A percentile compares a stretch with the other conserved stretches of the same genome.
Evolutionary conservation across 2,797 vertebrate species (phyloP).

Genomic region (Neostethus bicornis): DNA sequence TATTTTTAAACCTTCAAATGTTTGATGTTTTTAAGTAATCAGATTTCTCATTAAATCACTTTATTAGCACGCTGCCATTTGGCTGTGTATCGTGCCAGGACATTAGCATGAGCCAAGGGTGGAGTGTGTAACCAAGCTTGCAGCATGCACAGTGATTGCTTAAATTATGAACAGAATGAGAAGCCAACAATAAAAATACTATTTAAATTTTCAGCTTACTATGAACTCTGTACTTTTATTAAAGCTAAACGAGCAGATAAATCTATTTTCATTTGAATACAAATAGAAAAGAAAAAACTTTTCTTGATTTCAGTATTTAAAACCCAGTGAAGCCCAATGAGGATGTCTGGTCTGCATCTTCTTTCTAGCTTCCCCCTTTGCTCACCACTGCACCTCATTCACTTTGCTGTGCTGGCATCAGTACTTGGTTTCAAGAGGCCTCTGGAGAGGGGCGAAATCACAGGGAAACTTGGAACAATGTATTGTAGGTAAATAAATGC

Average conservation of each 20-base stretch:
- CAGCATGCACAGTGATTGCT: slow-evolving; percentile 67
- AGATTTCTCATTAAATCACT: slow-evolving; percentile 25
- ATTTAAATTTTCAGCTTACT: slow-evolving; percentile 35
- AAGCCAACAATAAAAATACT: slow-evolving; percentile 42
- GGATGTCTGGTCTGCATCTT: slow-evolving; percentile 39
- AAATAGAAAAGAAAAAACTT: slow-evolving; percentile 10
- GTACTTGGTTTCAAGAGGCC: slow-evolving; percentile 72
- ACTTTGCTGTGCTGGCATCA: slow-evolving; percentile 70
- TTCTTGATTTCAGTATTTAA: slow-evolving; percentile 12
- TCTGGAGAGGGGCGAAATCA: slow-evolving; percentile 64
- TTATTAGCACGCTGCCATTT: slow-evolving; percentile 45
- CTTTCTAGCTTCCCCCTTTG: slow-evolving; percentile 51
- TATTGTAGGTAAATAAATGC: slow-evolving; percentile 83
- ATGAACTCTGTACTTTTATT: slow-evolving; percentile 8
- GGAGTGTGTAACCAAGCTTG: slow-evolving; percentile 71
- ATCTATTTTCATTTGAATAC: slow-evolving; percentile 16
- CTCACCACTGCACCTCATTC: slow-evolving; percentile 66
- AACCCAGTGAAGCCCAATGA: slow-evolving; percentile 33
- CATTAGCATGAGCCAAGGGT: slow-evolving; percentile 73
- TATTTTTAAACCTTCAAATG: slow-evolving; percentile 24
- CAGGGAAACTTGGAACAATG: slow-evolving; percentile 76
- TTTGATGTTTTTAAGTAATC: slow-evolving; percentile 25
- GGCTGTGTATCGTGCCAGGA: slow-evolving; percentile 52
- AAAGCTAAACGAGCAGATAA: slow-evolving; percentile 12
- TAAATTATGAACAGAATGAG: slow-evolving; percentile 40